phyloP scores from a whole-genome alignment of 2,113 vertebrate genomes.

The Cyprinus carpio region DNA sequence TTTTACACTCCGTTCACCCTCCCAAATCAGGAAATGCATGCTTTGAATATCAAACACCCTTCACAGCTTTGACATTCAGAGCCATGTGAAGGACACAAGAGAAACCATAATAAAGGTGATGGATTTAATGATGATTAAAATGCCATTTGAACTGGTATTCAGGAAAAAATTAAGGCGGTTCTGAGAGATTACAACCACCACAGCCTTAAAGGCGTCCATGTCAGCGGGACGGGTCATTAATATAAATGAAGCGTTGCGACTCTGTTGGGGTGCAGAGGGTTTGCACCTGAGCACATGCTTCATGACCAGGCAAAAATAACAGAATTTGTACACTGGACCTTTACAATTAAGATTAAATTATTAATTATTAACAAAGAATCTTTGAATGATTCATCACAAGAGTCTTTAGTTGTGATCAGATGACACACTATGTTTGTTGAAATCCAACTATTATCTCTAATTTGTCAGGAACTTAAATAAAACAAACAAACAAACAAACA shows the following conservation, averaged over 20 bases:
- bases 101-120: background rate
- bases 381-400: background rate
- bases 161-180: background rate
- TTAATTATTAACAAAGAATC: background rate
- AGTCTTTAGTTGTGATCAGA: background rate
- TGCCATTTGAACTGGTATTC: background rate
- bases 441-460: background rate
- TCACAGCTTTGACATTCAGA: background rate
- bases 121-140: constrained; percentile 30
- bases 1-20: background rate
- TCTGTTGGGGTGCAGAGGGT: background rate
- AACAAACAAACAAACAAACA: too few relatives aligned
- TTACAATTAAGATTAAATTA: background rate
- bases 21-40: background rate
- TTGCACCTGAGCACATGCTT: constrained; percentile 3
- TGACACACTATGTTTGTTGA: background rate
- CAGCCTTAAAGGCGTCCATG: background rate
- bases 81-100: constrained; percentile 2
- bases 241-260: background rate
- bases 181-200: background rate
- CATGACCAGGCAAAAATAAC: background rate
- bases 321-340: background rate
- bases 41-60: background rate
- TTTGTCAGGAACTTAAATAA: too few relatives aligned
- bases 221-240: constrained; percentile 8